Conservation (phyloP, 1,140 invertebrate genomes). For the Eumaeus atala region DNA sequence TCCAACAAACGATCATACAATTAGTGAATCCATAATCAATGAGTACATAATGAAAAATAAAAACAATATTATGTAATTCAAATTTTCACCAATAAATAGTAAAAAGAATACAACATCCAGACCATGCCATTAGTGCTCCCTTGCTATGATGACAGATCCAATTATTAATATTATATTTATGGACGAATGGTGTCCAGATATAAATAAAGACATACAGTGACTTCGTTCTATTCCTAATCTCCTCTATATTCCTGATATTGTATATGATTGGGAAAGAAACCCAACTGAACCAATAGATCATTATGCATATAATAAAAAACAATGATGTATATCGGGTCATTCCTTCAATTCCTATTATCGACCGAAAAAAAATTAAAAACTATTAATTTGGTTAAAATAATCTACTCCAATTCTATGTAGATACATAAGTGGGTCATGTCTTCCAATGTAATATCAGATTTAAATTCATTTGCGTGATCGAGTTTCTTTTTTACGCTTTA, state of each 20-base stretch:
- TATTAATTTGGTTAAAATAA: too few species aligned
- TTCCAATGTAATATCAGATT: too few species aligned
- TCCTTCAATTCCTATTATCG: constrained; percentile 28
- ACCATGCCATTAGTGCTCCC: constrained; percentile 23
- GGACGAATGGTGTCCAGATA: constrained; percentile 40
- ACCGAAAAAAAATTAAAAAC: constrained; percentile 33
- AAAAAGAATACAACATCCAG: too few species aligned
- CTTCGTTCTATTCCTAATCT: constrained; percentile 28
- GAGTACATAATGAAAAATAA: too few species aligned
- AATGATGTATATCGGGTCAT: constrained; percentile 27
- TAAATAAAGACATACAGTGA: constrained; percentile 35
- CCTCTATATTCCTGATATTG: constrained; percentile 34
- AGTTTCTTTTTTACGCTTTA: too few species aligned
- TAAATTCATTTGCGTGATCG: too few species aligned
- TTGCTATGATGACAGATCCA: constrained; percentile 30
- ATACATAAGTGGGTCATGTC: too few species aligned
- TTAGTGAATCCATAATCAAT: too few species aligned
- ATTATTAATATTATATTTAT: constrained; percentile 30
- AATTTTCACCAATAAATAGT: too few species aligned
- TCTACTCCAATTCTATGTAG: too few species aligned
- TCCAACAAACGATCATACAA: too few species aligned
- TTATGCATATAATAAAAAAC: constrained; percentile 30
- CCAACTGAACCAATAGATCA: constrained; percentile 30
- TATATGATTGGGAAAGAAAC: constrained; percentile 26
- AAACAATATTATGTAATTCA: too few species aligned